Conservation (phyloP, 2,888 invertebrate species). For the Drosophila anceps region DNA sequence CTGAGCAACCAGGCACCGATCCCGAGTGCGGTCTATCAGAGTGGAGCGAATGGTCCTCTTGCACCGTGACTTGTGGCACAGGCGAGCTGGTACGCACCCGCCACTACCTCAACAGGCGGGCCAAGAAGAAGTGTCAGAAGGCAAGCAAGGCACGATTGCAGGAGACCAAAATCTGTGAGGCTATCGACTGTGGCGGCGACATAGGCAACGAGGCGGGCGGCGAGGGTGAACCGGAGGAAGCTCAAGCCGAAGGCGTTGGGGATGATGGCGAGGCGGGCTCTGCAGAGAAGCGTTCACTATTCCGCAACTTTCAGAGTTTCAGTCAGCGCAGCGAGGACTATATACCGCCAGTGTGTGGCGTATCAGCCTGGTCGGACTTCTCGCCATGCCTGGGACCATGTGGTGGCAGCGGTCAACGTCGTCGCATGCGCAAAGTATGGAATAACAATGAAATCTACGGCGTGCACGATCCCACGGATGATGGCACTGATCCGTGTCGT, state of each 20-base stretch:
- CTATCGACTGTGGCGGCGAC: slow-evolving; percentile 83
- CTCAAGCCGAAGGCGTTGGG: slow-evolving; percentile 41
- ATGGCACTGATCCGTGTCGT: slow-evolving; percentile 82
- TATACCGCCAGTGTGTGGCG: slow-evolving; percentile 87
- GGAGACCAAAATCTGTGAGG: slow-evolving; percentile 86
- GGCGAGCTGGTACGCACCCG: slow-evolving; percentile 91
- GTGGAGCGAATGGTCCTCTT: slow-evolving; percentile 93
- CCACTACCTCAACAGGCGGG: slow-evolving; percentile 88
- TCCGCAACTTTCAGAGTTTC: slow-evolving; percentile 76
- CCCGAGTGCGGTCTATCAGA: slow-evolving; percentile 89
- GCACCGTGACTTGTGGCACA: slow-evolving; percentile 90
- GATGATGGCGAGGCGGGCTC: slow-evolving; percentile 45
- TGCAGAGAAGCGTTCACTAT: slow-evolving; percentile 70
- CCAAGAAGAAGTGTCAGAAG: slow-evolving; percentile 88
- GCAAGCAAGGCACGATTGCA: slow-evolving; percentile 85
- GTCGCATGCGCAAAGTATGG: slow-evolving; percentile 86
- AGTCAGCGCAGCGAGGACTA: slow-evolving; percentile 81
- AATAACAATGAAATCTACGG: slow-evolving; percentile 83
- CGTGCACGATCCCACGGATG: slow-evolving; percentile 66
- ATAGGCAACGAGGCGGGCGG: slow-evolving; percentile 59
- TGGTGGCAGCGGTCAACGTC: slow-evolving; percentile 89
- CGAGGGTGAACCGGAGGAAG: slow-evolving; percentile 36
- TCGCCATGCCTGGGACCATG: slow-evolving; percentile 92
- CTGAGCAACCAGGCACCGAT: slow-evolving; percentile 73
- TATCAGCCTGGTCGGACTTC: slow-evolving; percentile 92